A percentile compares a stretch with the other conserved stretches of the same genome.
Evolutionary conservation across 2,888 invertebrate genomes (phyloP).

Genomic region (Parnassius orleans): DNA sequence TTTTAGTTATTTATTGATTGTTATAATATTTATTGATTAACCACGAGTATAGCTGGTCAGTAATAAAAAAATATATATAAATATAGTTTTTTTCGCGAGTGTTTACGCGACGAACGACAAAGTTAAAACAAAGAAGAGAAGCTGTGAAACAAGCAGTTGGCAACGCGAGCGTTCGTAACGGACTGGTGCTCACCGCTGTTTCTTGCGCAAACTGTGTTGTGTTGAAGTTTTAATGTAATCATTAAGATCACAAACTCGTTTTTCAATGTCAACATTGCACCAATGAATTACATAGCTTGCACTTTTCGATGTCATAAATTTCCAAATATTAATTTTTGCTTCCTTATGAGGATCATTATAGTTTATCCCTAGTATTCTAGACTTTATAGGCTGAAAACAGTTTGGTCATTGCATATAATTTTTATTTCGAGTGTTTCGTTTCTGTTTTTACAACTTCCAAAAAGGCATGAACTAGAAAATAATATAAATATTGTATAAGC

Average conservation of each 20-base stretch:
- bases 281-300: constrained; percentile 23
- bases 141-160: constrained; percentile 15
- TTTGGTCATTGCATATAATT: too few species aligned
- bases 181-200: constrained; percentile 58
- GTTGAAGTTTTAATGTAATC: constrained; percentile 62
- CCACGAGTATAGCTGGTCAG: constrained; percentile 1
- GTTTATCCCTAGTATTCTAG: too few species aligned
- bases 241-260: constrained; percentile 48
- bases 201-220: constrained; percentile 65
- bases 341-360: too few species aligned
- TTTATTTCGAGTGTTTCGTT: too few species aligned
- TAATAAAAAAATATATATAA: constrained; percentile 1
- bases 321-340: too few species aligned
- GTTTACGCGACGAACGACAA: constrained; percentile 1
- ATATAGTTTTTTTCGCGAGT: not conserved
- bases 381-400: too few species aligned
- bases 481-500: too few species aligned
- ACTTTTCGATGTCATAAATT: constrained; percentile 19
- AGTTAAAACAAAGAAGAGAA: constrained; percentile 27
- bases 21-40: constrained; percentile 7
- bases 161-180: constrained; percentile 37
- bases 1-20: too few species aligned
- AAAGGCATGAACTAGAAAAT: too few species aligned
- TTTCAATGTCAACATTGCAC: constrained; percentile 38
- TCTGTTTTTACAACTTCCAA: too few species aligned